These are phyloP conservation scores for Champsocephalus gunnari DNA, from an alignment of 2,797 vertebrate species.

Conservation along the genomic window DNA sequence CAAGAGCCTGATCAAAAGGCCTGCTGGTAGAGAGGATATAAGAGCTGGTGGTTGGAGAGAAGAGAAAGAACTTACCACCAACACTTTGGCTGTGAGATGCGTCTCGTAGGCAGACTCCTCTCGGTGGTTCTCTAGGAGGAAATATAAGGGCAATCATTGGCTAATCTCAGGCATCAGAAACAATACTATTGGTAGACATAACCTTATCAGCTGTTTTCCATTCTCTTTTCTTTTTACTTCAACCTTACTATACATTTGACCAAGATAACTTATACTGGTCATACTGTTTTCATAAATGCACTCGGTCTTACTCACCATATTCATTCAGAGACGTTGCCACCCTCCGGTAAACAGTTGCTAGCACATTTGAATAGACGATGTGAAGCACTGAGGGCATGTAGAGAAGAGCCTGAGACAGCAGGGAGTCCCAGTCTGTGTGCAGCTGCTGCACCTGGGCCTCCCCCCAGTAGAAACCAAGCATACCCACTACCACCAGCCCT, in stretches of 20 bases:
- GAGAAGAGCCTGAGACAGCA: constrained; percentile 71
- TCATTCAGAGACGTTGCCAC: constrained; percentile 82
- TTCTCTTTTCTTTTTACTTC: background rate
- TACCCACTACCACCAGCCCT: constrained; percentile 83
- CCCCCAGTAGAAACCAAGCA: constrained; percentile 84
- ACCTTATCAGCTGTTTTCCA: background rate
- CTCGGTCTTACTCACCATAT: constrained; percentile 76
- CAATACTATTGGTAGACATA: background rate
- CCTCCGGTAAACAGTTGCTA: constrained; percentile 80
- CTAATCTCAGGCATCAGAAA: background rate
- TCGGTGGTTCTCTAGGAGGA: constrained; percentile 86
- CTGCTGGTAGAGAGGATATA: background rate
- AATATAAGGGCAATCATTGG: background rate
- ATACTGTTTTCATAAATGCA: background rate
- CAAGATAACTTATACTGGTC: background rate
- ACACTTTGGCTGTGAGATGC: constrained; percentile 86
- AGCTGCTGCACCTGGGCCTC: constrained; percentile 76
- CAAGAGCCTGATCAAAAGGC: background rate
- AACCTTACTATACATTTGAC: background rate
- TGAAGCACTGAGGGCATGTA: constrained; percentile 84
- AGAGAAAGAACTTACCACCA: constrained; percentile 81
- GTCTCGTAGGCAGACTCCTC: constrained; percentile 85
- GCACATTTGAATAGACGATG: constrained; percentile 84
- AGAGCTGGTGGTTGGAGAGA: background rate
- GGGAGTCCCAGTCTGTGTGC: constrained; percentile 73